Conservation (phyloP, 2,113 vertebrate species). For the Notarius quadriscutis region DNA sequence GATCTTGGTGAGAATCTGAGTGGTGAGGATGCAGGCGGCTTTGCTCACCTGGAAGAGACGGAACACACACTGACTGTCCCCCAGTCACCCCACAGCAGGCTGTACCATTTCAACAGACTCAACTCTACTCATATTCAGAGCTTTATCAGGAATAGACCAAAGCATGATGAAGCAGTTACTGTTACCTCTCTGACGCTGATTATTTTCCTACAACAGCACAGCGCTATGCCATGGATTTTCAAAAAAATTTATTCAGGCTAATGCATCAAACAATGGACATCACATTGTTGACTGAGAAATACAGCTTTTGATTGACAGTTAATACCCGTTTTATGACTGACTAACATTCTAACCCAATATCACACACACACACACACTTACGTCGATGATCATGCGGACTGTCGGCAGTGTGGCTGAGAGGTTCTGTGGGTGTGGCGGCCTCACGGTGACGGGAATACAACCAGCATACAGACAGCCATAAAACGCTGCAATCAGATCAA, state of each 20-base stretch:
- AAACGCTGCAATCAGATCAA: constrained; percentile 92
- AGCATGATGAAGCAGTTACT: neutral
- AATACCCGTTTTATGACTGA: neutral
- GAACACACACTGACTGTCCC: neutral
- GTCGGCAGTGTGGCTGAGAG: constrained; percentile 92
- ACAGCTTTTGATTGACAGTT: neutral
- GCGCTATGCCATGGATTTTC: too few species aligned
- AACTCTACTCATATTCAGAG: neutral
- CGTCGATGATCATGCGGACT: constrained; percentile 96
- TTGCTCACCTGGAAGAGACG: constrained; percentile 86
- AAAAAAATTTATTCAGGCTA: constrained; percentile 3
- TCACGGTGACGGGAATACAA: constrained; percentile 91
- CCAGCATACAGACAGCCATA: constrained; percentile 95
- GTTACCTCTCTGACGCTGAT: neutral
- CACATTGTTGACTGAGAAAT: neutral
- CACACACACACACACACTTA: constrained; percentile 65
- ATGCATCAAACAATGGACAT: neutral
- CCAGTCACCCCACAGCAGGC: neutral
- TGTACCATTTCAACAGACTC: neutral
- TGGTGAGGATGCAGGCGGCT: constrained; percentile 94
- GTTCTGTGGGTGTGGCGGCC: constrained; percentile 97
- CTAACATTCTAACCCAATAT: neutral
- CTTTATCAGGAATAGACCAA: neutral
- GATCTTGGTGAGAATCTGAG: constrained; percentile 86
- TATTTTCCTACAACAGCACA: neutral